Conservation (phyloP, 2,888 invertebrate genomes). For the Monopis laevigella region DNA sequence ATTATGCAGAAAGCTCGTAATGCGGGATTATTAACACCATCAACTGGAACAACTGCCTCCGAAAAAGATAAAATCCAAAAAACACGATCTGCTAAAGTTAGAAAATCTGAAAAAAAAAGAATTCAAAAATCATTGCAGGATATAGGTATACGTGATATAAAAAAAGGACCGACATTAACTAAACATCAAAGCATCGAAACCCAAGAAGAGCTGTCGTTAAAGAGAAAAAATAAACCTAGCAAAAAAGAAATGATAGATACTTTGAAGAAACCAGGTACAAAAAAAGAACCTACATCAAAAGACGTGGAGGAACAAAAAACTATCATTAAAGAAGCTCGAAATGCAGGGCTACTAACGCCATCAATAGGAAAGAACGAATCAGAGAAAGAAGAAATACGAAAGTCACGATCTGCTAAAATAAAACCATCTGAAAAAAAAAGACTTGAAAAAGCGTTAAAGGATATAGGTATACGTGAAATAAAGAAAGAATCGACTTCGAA, state of each 20-base stretch:
- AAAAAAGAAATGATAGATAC: no score
- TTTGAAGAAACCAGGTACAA: no score
- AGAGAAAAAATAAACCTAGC: no score
- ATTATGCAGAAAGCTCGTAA: constrained; percentile 19
- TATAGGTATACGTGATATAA: constrained; percentile 23
- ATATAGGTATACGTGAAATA: neutral
- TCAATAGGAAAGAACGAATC: neutral
- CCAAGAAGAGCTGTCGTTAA: no score
- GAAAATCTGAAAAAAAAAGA: constrained; percentile 20
- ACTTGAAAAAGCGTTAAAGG: neutral
- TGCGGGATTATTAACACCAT: constrained; percentile 22
- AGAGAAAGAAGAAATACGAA: neutral
- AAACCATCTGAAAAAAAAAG: neutral
- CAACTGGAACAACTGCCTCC: constrained; percentile 22
- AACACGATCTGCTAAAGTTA: neutral
- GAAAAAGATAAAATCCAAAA: constrained; percentile 19
- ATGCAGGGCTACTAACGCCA: neutral
- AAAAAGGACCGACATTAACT: no score
- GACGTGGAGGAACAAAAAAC: no score
- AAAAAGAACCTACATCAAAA: no score
- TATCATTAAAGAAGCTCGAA: constrained; percentile 12
- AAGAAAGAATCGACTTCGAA: neutral
- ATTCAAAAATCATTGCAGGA: constrained; percentile 21
- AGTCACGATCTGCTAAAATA: neutral
- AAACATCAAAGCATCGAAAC: constrained; percentile 25